Evolutionary conservation across 2,797 vertebrate genomes (phyloP), one percentile per base, ranked within the genome.

Genomic region (Adelosebastes latens): DNA sequence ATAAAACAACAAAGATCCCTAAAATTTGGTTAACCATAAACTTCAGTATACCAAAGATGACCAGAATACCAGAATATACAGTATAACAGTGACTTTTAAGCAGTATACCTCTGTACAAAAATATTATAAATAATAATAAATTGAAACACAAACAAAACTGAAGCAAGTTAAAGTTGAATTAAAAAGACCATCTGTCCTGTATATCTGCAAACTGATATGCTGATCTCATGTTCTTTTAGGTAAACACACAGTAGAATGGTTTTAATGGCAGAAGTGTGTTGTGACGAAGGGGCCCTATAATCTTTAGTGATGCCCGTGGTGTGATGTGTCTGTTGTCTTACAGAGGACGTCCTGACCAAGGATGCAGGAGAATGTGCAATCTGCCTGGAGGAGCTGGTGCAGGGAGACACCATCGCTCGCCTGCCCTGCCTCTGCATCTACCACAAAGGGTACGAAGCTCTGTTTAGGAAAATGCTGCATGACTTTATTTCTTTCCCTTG

Each of bases 341-440:
- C 93, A 99, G 98, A 99, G 96, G 98, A 99, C 58, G 97, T 99
- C 75, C 96, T 99, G 90, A 93, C 94, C 74, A 99, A 98, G 96
- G 98, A 99, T 71, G 90, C 97, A 62, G 98, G 97, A 84, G 98
- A 99, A 94, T 99, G 98, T 97, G 96, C 97, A 82, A 98, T 99
- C 94, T 99, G 98, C 90, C 94, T 99, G 93, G 98, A 99, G 91
- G 98, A 99, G 65, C 88, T 99, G 91, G 94, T 95, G 56, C 97
- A 99, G 93, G 98, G 98, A 59, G 97, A 99, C 92, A 98, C 97
- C 64, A 99, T 99, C 85, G 98, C 97, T 36, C 96, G 98, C 32
- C 96, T 99, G 93, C 98, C 98, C 89, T 99, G 98, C 91, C 97
- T 99, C 92, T 99, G 98, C 94, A 97, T 99, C 94, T 99, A 99